Conservation (phyloP, 2,888 invertebrate species). For the Chromoteleia sp. region DNA sequence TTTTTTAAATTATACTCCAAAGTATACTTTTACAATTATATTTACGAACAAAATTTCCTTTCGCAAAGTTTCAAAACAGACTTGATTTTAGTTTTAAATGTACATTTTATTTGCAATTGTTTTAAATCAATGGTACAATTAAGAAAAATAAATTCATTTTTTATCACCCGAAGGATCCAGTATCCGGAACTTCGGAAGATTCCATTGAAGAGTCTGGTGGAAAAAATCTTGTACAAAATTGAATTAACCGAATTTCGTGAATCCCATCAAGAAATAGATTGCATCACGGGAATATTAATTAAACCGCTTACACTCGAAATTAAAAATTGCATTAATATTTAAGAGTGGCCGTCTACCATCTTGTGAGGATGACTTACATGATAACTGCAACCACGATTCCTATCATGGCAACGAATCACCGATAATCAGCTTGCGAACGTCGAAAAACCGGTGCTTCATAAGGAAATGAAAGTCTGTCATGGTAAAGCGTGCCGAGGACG, state of each 20-base stretch:
- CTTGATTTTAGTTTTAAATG: too few species aligned
- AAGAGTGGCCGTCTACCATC: constrained; percentile 21
- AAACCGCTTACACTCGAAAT: constrained; percentile 42
- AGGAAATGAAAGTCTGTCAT: constrained; percentile 70
- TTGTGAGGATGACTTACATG: constrained; percentile 46
- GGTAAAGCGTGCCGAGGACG: constrained; percentile 69
- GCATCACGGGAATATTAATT: constrained; percentile 35
- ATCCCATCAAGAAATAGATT: constrained; percentile 24
- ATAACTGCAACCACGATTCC: constrained; percentile 40
- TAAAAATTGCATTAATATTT: constrained; percentile 53
- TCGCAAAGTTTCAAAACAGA: too few species aligned
- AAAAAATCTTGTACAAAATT: constrained; percentile 22
- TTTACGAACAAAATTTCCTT: too few species aligned
- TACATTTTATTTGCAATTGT: too few species aligned
- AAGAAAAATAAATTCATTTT: too few species aligned
- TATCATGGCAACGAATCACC: constrained; percentile 66
- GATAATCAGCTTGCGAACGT: constrained; percentile 66
- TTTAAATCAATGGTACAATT: too few species aligned
- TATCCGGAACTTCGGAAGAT: too few species aligned
- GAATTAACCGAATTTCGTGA: constrained; percentile 37
- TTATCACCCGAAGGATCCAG: too few species aligned
- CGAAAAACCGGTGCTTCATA: constrained; percentile 69
- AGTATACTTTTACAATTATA: too few species aligned
- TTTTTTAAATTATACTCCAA: too few species aligned
- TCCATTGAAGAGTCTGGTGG: too few species aligned